These are phyloP conservation scores for Lampris incognitus DNA, from an alignment of 2,113 vertebrate species.

Conservation along the genomic window DNA sequence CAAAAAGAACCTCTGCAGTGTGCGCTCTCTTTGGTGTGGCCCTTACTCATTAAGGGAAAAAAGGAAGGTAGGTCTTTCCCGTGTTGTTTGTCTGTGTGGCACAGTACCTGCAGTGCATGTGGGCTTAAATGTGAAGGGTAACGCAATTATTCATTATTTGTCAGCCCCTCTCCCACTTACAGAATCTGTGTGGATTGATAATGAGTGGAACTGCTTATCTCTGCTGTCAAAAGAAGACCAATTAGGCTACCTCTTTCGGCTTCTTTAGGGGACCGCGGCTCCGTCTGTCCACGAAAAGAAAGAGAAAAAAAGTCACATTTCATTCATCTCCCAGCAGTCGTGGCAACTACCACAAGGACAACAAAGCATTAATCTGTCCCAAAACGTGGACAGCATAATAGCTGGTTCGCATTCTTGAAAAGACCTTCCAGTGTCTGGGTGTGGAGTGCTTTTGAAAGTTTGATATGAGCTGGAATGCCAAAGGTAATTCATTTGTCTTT, in stretches of 20 bases:
- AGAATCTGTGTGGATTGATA: slow-evolving; percentile 61
- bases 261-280: slow-evolving; percentile 27
- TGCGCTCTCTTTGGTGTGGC: not conserved
- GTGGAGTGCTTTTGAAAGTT: slow-evolving; percentile 13
- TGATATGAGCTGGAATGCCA: slow-evolving; percentile 4
- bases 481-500: slow-evolving; percentile 18
- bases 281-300: slow-evolving; percentile 14
- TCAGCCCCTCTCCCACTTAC: slow-evolving; percentile 56
- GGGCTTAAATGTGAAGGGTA: slow-evolving; percentile 47
- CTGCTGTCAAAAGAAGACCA: slow-evolving; percentile 33
- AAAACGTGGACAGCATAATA: slow-evolving; percentile 42
- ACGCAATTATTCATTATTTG: slow-evolving; percentile 64
- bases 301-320: slow-evolving; percentile 57
- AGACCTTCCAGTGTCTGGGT: slow-evolving; percentile 34
- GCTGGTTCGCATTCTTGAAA: slow-evolving; percentile 34
- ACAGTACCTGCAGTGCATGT: slow-evolving; percentile 15
- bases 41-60: slow-evolving; percentile 14
- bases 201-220: slow-evolving; percentile 59
- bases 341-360: slow-evolving; percentile 53
- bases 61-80: not conserved
- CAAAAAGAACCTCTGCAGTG: no score
- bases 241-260: slow-evolving; percentile 63
- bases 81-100: slow-evolving; percentile 2
- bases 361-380: slow-evolving; percentile 59
- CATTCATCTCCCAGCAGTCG: slow-evolving; percentile 63